A percentile compares a stretch with the other conserved stretches of the same genome.
These are phyloP conservation scores for Bolborhynchus lineola DNA, from an alignment of 2,113 vertebrate genomes.

Conservation along the genomic window DNA sequence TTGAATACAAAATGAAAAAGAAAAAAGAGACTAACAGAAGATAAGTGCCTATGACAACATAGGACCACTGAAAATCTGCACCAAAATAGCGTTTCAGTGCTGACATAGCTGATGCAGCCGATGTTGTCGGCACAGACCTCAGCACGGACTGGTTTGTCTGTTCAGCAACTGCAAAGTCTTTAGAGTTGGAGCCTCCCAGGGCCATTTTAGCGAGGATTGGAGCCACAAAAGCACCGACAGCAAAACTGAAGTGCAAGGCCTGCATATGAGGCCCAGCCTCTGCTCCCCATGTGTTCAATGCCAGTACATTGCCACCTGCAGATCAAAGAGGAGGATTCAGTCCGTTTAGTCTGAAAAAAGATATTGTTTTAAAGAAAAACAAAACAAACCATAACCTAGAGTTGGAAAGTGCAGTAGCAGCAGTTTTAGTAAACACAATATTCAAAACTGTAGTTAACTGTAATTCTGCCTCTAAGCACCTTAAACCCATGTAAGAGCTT, in stretches of 20 bases:
- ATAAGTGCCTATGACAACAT: conserved; percentile 82
- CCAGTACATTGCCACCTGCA: conserved; percentile 89
- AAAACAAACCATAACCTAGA: neutral
- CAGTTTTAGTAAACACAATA: neutral
- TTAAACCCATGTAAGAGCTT: neutral
- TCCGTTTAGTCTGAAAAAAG: neutral
- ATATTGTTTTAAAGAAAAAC: neutral
- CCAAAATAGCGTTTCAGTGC: neutral
- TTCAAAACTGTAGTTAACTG: neutral
- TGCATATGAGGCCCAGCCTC: conserved; percentile 88
- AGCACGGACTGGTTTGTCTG: neutral
- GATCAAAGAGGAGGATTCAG: neutral
- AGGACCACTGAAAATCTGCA: conserved; percentile 79
- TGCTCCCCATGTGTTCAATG: conserved; percentile 83
- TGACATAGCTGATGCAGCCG: neutral
- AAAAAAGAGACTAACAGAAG: conserved; percentile 76
- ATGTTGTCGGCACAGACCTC: neutral
- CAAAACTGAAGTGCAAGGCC: conserved; percentile 95
- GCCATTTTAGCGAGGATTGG: conserved; percentile 89
- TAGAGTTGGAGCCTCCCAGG: conserved; percentile 36
- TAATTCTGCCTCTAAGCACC: neutral
- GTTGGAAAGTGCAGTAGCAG: neutral
- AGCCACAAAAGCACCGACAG: conserved; percentile 84
- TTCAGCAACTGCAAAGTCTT: neutral
- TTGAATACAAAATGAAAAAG: conserved; percentile 79